These are phyloP conservation scores for Pseudomugil tenellus DNA, from an alignment of 2,797 vertebrate species.

Conservation along the genomic window DNA sequence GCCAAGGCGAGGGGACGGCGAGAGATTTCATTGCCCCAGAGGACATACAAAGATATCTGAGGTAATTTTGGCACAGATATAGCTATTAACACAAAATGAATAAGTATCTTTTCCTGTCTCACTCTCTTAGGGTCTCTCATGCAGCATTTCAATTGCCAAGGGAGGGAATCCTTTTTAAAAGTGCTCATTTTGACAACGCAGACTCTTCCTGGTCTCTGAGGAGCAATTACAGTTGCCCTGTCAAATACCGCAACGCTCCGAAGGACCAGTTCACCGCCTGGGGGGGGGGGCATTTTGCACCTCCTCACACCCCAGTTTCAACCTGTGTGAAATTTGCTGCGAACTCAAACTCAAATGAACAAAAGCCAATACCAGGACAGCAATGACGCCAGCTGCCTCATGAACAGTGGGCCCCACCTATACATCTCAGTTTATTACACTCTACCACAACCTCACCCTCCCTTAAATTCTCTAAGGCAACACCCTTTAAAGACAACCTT, in stretches of 20 bases:
- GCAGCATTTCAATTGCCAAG: conserved; percentile 44
- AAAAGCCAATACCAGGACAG: conserved; percentile 43
- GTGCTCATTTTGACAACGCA: conserved; percentile 69
- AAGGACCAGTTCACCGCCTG: conserved; percentile 68
- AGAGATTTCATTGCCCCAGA: conserved; percentile 48
- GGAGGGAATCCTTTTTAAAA: conserved; percentile 63
- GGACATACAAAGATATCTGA: conserved; percentile 61
- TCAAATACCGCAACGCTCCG: conserved; percentile 74
- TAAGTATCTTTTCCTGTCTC: conserved; percentile 51
- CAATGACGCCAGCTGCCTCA: conserved; percentile 64
- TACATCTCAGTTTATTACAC: conserved; percentile 60
- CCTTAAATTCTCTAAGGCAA: conserved; percentile 34
- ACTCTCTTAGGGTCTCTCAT: conserved; percentile 39
- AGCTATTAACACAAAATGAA: conserved; percentile 72
- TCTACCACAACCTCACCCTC: conserved; percentile 10
- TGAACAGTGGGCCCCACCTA: too few species aligned
- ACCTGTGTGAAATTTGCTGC: conserved; percentile 61
- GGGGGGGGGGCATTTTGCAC: conserved; percentile 63
- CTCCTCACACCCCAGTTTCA: conserved; percentile 65
- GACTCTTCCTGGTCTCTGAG: conserved; percentile 73
- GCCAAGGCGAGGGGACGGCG: conserved; percentile 48
- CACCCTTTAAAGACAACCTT: conserved; percentile 55
- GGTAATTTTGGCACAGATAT: conserved; percentile 66
- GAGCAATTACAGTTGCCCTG: conserved; percentile 80
- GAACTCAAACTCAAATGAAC: conserved; percentile 68